Conservation (phyloP, 2,797 vertebrate species). For the Eulemur rubriventer region DNA sequence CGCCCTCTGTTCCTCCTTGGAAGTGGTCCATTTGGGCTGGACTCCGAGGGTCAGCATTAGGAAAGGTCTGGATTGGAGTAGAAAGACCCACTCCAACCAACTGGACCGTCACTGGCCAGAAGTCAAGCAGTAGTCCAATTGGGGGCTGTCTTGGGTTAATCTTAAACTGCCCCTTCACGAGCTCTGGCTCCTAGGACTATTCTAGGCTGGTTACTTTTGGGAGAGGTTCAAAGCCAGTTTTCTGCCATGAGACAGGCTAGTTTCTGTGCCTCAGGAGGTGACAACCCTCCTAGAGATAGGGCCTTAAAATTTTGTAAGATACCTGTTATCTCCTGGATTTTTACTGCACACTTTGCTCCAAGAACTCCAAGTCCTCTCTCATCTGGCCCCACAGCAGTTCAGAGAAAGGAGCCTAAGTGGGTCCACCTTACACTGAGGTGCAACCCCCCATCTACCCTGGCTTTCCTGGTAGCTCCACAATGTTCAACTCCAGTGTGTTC, state of each 20-base stretch:
- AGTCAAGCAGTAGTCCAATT: rapidly evolving
- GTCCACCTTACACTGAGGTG: rapidly evolving
- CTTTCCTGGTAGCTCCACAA: neutral
- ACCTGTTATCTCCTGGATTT: neutral
- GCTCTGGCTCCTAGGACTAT: neutral
- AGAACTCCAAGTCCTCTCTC: neutral
- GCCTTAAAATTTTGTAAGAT: neutral
- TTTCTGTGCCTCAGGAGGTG: neutral
- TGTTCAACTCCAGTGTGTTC: rapidly evolving
- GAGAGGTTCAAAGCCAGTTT: neutral
- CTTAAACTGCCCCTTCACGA: neutral
- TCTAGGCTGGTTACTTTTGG: neutral
- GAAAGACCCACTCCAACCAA: neutral
- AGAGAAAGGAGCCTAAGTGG: neutral
- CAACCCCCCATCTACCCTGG: neutral
- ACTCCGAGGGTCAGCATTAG: rapidly evolving
- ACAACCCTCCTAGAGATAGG: neutral
- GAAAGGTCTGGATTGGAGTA: neutral
- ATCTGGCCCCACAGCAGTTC: neutral
- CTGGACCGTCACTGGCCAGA: rapidly evolving
- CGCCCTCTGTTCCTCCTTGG: neutral
- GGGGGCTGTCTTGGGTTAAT: neutral
- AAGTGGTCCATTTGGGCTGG: neutral
- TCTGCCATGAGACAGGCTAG: neutral
- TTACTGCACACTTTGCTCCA: neutral